Evolutionary conservation across 2,797 vertebrate species (phyloP), one percentile per base, ranked within the genome.

Genomic region (Serranus cabrilla): DNA sequence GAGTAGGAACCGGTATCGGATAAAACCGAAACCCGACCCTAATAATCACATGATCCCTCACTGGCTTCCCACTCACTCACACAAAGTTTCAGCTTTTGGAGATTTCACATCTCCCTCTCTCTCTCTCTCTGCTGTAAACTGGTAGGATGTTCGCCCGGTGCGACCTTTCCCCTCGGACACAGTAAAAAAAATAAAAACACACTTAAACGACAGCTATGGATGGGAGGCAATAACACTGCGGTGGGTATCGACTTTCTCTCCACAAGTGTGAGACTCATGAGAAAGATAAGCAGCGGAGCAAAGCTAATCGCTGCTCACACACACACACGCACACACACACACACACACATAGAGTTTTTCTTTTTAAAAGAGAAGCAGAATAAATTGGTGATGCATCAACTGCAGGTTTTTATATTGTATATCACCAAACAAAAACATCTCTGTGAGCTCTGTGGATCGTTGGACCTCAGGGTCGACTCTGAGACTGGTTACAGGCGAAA

Each of bases 211-310:
- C 59, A 72, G 74, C 67, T 58, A 69, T 52, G 74, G 81, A 79
- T 55, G 61, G 21, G 7, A 2, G 59, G 57, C 57, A 67, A 12
- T 71, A 77, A 69, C 60, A 31, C 54, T 39, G 62, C 0, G 37
- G 55, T 17, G n/a, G 5, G 42, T 67, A 82, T 76, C 11, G 80
- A 87, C 80, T 83, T 74, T 55, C 74, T 70, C 71, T 80, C 76
- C 20, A 47, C 62, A 52, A 18, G 51, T 77, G 71, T 64, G 59
- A 71, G 50, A 57, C 73, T 61, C 47, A 31, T 23, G 66, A 65
- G 37, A 71, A 43, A 23, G 74, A 83, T 67, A 37, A 66, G 81
- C 76, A 77, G 56, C 25, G 1, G 34, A 74, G 68, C 49, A 9
- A 58, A 71, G 50, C 74, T 81, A 67, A 84, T 79, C 5, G 2